Base-by-base conservation (phyloP, 2,113 vertebrate genomes). In the Periophthalmus modestus region DNA sequence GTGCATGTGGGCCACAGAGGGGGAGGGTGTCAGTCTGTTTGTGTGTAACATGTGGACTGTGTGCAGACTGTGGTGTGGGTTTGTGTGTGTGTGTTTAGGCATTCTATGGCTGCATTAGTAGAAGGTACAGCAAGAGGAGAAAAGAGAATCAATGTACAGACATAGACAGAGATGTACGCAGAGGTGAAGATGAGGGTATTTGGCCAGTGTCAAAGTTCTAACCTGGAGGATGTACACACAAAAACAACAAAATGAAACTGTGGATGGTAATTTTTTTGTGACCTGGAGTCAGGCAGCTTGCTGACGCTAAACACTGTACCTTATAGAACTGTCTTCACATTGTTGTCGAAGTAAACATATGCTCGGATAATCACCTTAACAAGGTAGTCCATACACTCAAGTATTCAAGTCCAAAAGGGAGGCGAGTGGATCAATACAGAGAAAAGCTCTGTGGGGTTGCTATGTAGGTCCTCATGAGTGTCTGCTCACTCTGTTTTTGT, bases 341-440 rank as follows among this genome's bases (percentile, higher is more conserved):
- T 54, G 7, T 54, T n/a, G 52, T 52, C 13, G 2, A 19, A 54
- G 15, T 9, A 54, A 54, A n/a, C 18, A n/a, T 54, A 54, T 54
- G 52, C 19, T 54, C n/a, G 7, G 19, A 19, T 54, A n/a, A 19
- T 13, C 24, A 24, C 57, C 21, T 58, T 58, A 23, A 12, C 23
- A 24, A 21, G 3, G n/a, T 13, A 23, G 12, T 24, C 21, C 19
- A 79, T 19, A 77, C 54, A 78, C 52, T 75, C 14, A 71, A 75
- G 82, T 18, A 50, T 52, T 19, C 57, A 36, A 81, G 82, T 85
- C 84, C 84, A 85, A 72, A 89, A 82, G 86, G 81, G 72, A 86
- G 77, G 73, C 69, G 81, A 77, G 71, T 79, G 75, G 87, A 90
- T 91, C 86, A 83, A 90, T 89, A 83, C 78, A 19, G 19, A 50